Base-by-base conservation (phyloP, 1,140 invertebrate genomes). In the Leptinotarsa defecta region DNA sequence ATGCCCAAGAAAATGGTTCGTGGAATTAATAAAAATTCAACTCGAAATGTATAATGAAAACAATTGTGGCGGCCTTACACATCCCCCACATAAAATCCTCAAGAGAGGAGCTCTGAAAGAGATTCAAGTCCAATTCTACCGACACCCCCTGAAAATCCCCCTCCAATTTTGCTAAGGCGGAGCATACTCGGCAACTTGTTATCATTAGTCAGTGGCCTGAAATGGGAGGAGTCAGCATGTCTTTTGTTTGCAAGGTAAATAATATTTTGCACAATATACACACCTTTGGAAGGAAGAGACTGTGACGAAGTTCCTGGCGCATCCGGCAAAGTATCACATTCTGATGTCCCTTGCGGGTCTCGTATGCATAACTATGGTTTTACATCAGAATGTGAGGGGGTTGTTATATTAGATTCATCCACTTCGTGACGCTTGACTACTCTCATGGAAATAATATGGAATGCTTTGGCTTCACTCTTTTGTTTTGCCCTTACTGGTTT, bases 231-330 rank as follows among this genome's bases (percentile, higher is more conserved):
- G 83, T 77, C 81, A 75, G 63, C 68, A 76, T 79, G 78, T 82
- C 81, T 83, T 81, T 84, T 83, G 83, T 85, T 81, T 81, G 83
- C 76, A 83, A 85, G 79, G 84, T 85, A 85, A 85, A 85, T 85
- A 85, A 85, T 85, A 85, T 85, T 85, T 81, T 82, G 81, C 79
- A 85, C 83, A 85, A 84, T 85, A 81, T 85, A 85, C 79, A 85
- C 83, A 84, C 82, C 83, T 84, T 83, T 84, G 80, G 78, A 72
- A 49, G 15, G 74, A 48, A 80, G 78, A 84, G 83, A 84, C 78
- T 82, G 81, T 80, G 74, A 80, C 67, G 62, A 17, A 64, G 62
- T 13, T 43, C 34, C 63, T 8, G 19, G 3, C n/a, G 63, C 19
- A 64, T 64, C 15, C 63, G 63, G 19, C n/a, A 24, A 43, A 43